phyloP scores from a whole-genome alignment of 1,140 invertebrate species.

The Heliconius nattereri region DNA sequence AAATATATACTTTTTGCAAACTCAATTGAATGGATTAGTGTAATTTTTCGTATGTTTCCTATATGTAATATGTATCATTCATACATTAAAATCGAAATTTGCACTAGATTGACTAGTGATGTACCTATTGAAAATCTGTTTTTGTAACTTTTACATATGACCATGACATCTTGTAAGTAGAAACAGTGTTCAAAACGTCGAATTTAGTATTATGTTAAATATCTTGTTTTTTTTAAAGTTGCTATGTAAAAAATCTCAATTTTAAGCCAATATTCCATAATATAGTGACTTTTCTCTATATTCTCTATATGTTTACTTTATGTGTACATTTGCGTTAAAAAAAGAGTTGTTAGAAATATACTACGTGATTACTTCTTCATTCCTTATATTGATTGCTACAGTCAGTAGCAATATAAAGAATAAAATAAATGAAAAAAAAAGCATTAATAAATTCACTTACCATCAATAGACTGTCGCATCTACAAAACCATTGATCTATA shows the following conservation, averaged over 20 bases:
- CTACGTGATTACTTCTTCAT: too few species aligned
- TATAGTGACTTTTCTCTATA: neutral
- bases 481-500: conserved; percentile 45
- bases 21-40: neutral
- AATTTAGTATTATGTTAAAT: neutral
- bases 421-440: too few species aligned
- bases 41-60: neutral
- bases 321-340: too few species aligned
- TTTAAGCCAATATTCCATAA: neutral
- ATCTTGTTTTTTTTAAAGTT: neutral
- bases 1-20: neutral
- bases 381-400: too few species aligned
- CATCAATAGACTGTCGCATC: conserved; percentile 8
- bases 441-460: too few species aligned
- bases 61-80: neutral
- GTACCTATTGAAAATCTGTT: neutral
- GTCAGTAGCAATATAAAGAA: too few species aligned
- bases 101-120: neutral
- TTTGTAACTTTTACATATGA: conserved; percentile 21
- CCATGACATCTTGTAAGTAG: conserved; percentile 21
- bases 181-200: neutral
- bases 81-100: conserved; percentile 4
- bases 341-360: too few species aligned
- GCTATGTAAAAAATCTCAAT: neutral
- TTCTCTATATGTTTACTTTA: too few species aligned